These are phyloP conservation scores for Botrylloides violaceus DNA, from an alignment of 23 tunicate species.

Conservation along the genomic window DNA sequence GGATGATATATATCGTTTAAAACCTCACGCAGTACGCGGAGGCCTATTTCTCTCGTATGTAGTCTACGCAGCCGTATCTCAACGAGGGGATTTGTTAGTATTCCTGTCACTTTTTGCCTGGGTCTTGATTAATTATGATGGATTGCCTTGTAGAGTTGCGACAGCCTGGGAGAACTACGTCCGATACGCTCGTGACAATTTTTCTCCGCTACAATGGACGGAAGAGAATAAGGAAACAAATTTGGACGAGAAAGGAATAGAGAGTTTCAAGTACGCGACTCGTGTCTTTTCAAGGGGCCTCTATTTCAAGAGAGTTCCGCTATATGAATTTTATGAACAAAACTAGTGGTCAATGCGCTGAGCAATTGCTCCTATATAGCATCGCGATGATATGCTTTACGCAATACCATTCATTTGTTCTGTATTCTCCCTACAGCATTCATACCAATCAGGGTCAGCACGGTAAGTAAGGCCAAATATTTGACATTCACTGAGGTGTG, in stretches of 20 bases:
- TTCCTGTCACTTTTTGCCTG: slow-evolving; percentile 23
- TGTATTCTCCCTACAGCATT: not conserved
- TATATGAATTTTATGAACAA: not conserved
- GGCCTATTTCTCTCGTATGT: not conserved
- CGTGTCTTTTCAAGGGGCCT: not conserved
- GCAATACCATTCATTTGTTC: not conserved
- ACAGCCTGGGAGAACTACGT: slow-evolving; percentile 87
- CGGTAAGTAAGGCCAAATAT: slow-evolving; percentile 7
- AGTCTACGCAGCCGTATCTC: slow-evolving; percentile 1
- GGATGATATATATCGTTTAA: not conserved
- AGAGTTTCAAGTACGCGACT: not conserved
- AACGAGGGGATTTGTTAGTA: slow-evolving; percentile 6
- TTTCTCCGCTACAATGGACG: slow-evolving; percentile 8
- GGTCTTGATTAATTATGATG: slow-evolving; percentile 89
- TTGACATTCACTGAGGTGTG: slow-evolving; percentile 13
- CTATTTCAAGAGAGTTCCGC: not conserved
- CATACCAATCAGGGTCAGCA: slow-evolving; percentile 10
- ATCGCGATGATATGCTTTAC: not conserved
- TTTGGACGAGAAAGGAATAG: not conserved
- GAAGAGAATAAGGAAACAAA: slow-evolving; percentile 19
- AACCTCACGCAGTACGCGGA: not conserved
- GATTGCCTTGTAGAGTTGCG: slow-evolving; percentile 50
- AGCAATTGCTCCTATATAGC: not conserved
- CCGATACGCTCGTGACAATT: slow-evolving; percentile 7
- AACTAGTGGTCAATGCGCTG: too few relatives aligned